Evolutionary conservation across 2,888 invertebrate species (phyloP), one percentile per base, ranked within the genome.

Genomic region (Orchesella flavescens): DNA sequence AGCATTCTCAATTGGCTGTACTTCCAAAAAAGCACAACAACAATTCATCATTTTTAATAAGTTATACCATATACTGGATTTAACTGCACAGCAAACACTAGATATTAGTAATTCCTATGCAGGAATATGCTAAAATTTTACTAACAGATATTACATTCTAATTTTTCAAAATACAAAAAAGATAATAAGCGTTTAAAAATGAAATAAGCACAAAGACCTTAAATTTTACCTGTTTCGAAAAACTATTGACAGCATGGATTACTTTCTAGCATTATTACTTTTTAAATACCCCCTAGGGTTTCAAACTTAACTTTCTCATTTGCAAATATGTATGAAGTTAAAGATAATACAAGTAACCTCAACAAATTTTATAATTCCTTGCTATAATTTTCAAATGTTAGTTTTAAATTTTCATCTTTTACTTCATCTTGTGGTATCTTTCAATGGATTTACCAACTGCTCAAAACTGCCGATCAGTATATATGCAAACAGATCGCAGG

Each of bases 231-330:
- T 66, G 3, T 43, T 17, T 44, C 15, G 7, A 49, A 44, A 66
- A 69, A 69, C 69, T 69, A 69, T 49, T 34, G 19, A 69, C 17
- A 12, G 44, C 68, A 68, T 19, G 53, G 13, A 57, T 68, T 68
- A 19, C 46, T 23, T 10, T 69, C 2, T 34, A 21, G 34, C 34
- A 34, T 19, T 49, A 46, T 44, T 21, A 69, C 69, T 10, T 43
- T 53, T 21, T 46, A 69, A 19, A 49, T 69, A 69, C 69, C 44
- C 12, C 12, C 69, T 69, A 69, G 49, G 49, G 65, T n/a, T 24
- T 49, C 49, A 49, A 69, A 72, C 63, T 72, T 49, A 69, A 69
- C 69, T 53, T 49, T n/a, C 43, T 59, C 23, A 10, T 63, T 59
- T 63, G 63, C 21, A 23, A 57, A 57, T 5, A 17, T 19, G 19